Base-by-base conservation (phyloP, 1,140 invertebrate genomes). In the Scaptomyza hsui region DNA sequence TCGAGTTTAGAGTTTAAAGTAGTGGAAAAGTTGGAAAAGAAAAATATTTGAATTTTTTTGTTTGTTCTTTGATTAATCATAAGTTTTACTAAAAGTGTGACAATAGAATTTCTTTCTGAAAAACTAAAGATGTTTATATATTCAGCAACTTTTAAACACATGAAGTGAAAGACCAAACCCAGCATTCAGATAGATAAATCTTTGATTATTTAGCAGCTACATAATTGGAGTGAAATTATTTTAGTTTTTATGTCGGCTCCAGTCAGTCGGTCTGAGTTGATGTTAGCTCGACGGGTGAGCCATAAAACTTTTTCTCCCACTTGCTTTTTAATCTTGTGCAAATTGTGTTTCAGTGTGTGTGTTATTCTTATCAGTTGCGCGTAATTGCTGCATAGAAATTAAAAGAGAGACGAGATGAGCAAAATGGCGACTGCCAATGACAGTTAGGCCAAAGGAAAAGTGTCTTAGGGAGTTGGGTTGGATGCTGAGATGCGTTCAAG, bases 361-460 rank as follows among this genome's bases (percentile, higher is more conserved):
- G 26, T 29, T 9, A 7, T 49, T 53, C 75, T 88, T 88, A 88
- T 88, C 82, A 88, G 83, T 72, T 82, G 83, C 60, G 78, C 88
- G 83, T 88, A 88, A 88, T 88, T 88, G 82, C 79, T 44, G 70
- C 62, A 69, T 52, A 72, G 83, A 89, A 88, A 89, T 88, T 88
- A 88, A 88, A 72, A 69, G 70, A 67, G 70, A 67, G 42, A 32
- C 15, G 41, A 51, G 24, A 13, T 9, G 16, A 19, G 55, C 56
- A 82, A 70, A 82, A 88, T 89, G 82, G 71, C 83, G 64, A 55
- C 67, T 88, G 75, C 67, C 65, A 80, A 77, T 76, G 78, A 65
- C 62, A 72, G 48, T 44, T 32, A 26, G 29, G 42, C 5, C 26
- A 59, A 18, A 39, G 26, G 16, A 16, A 26, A 41, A 9, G 6